phyloP scores from a whole-genome alignment of 2,888 invertebrate species.

The Archips crataeganus region DNA sequence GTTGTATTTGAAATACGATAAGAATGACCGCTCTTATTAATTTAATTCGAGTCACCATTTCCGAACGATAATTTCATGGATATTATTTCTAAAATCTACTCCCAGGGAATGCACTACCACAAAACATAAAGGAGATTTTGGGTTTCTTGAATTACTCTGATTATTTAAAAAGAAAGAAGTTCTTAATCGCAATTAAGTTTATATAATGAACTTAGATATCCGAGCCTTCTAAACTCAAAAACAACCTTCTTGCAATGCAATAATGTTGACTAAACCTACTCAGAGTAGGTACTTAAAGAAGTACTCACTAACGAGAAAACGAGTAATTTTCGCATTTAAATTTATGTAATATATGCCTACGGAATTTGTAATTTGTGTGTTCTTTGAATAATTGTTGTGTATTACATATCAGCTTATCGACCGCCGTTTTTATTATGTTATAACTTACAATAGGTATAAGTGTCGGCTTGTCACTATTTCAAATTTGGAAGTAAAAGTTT shows the following conservation, averaged over 20 bases:
- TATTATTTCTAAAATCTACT: too few relatives aligned
- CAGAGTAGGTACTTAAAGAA: background rate
- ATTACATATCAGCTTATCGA: conserved; percentile 61
- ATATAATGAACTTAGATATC: background rate
- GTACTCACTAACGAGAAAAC: background rate
- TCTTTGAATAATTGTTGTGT: conserved; percentile 53
- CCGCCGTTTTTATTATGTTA: conserved; percentile 1
- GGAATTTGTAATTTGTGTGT: conserved; percentile 15
- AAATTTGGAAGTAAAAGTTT: background rate
- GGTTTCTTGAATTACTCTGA: background rate
- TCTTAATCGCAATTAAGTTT: background rate
- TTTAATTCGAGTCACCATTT: too few relatives aligned
- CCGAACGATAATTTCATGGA: too few relatives aligned
- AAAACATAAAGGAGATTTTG: background rate
- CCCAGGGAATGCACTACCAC: background rate
- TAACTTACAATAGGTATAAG: background rate
- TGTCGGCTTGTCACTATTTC: conserved; percentile 3
- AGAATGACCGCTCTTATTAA: too few relatives aligned
- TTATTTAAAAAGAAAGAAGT: background rate
- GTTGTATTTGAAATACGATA: too few relatives aligned
- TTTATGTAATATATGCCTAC: background rate
- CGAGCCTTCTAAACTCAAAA: background rate
- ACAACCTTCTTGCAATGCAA: background rate
- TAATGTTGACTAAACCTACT: background rate
- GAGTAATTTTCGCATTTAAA: background rate